Percentiles rank a stretch among this genome's conserved stretches.
These are phyloP conservation scores for Araneus ventricosus DNA, from an alignment of 1,140 invertebrate species.

Conservation along the genomic window DNA sequence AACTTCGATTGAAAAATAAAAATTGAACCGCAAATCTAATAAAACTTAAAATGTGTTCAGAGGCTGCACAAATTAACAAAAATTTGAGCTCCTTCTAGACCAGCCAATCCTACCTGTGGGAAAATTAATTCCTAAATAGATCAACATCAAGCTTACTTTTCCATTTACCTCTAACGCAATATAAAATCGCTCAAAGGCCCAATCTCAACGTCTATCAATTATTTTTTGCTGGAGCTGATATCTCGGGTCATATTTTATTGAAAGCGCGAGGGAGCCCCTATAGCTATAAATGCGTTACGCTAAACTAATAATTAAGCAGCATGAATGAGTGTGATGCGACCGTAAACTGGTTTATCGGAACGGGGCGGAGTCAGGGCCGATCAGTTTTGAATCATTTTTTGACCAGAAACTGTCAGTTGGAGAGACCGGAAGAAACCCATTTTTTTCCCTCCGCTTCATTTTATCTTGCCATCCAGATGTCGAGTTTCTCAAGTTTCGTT, in stretches of 20 bases:
- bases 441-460: neutral
- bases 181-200: neutral
- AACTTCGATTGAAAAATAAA: too few relatives aligned
- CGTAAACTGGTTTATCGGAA: constrained; percentile 30
- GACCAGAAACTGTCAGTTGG: constrained; percentile 33
- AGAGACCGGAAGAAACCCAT: neutral
- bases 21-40: too few relatives aligned
- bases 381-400: constrained; percentile 17
- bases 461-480: neutral
- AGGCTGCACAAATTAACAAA: neutral
- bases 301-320: constrained; percentile 30
- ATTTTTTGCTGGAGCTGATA: neutral
- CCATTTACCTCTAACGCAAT: neutral
- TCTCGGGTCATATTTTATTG: constrained; percentile 45
- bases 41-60: neutral
- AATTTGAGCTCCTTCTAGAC: neutral
- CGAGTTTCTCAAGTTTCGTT: neutral
- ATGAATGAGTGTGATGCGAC: neutral
- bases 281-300: constrained; percentile 19
- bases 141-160: neutral
- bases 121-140: neutral
- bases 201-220: neutral
- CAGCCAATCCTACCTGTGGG: neutral
- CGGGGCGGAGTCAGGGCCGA: neutral
- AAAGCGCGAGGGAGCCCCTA: neutral